These are phyloP conservation scores for Ctenodactylus gundi DNA, from an alignment of 2,113 vertebrate genomes.

Conservation along the genomic window DNA sequence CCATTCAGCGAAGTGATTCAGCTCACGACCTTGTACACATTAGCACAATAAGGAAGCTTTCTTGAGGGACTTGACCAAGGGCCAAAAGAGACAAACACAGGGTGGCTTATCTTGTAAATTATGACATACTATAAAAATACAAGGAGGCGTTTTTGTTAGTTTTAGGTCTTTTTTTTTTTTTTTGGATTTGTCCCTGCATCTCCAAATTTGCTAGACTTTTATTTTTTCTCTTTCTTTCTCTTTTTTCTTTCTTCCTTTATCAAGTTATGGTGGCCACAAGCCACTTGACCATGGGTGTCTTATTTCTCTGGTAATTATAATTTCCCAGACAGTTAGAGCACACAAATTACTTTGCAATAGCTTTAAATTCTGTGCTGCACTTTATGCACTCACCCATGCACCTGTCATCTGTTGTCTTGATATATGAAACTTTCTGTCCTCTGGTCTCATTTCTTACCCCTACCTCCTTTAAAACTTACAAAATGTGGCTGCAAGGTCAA, in stretches of 20 bases:
- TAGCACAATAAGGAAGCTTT: background rate
- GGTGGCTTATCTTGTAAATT: background rate
- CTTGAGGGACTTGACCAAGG: background rate
- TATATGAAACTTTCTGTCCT: constrained; percentile 66
- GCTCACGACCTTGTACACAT: background rate
- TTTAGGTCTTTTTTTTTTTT: background rate
- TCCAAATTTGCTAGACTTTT: background rate
- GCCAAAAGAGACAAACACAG: background rate
- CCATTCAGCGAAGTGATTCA: background rate
- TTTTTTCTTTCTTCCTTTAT: background rate
- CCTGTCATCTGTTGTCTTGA: constrained; percentile 55
- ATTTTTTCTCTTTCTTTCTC: background rate
- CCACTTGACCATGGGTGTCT: constrained; percentile 14
- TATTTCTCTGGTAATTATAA: constrained; percentile 58
- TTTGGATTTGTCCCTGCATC: background rate
- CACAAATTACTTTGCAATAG: constrained; percentile 64
- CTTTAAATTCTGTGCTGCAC: constrained; percentile 55
- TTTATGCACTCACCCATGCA: constrained; percentile 46
- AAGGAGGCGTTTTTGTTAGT: background rate
- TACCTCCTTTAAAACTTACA: constrained; percentile 56
- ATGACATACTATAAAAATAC: background rate
- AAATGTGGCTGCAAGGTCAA: constrained; percentile 66
- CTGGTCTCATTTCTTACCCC: constrained; percentile 64
- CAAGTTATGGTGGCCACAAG: constrained; percentile 19
- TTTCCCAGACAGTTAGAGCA: constrained; percentile 51